These are phyloP conservation scores for Paratrypauchen microcephalus DNA, from an alignment of 2,797 vertebrate species.

Conservation along the genomic window DNA sequence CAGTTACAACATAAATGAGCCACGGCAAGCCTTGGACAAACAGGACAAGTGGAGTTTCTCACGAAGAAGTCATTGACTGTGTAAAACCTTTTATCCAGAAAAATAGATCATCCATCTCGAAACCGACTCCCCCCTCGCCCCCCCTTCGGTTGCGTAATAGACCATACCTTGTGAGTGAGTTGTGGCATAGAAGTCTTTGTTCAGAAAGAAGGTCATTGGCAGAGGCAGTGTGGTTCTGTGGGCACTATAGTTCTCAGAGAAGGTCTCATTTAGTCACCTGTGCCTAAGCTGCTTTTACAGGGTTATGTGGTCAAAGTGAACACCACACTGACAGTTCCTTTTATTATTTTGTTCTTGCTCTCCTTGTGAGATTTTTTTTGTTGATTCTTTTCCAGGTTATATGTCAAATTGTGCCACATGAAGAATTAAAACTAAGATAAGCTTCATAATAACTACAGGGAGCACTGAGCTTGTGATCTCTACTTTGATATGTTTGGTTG, in stretches of 20 bases:
- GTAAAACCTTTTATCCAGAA: slow-evolving; percentile 62
- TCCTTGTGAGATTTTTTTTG: slow-evolving; percentile 62
- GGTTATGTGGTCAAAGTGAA: slow-evolving; percentile 29
- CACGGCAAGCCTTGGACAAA: slow-evolving; percentile 59
- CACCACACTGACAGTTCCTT: slow-evolving; percentile 18
- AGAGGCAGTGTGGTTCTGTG: slow-evolving; percentile 15
- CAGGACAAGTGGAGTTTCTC: slow-evolving; percentile 61
- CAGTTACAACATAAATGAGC: slow-evolving; percentile 60
- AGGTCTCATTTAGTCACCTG: slow-evolving; percentile 29
- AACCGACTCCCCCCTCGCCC: slow-evolving; percentile 40
- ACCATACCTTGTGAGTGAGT: slow-evolving; percentile 73
- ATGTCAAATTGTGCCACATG: slow-evolving; percentile 65
- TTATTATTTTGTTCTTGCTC: slow-evolving; percentile 28
- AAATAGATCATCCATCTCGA: slow-evolving; percentile 59
- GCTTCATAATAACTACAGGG: slow-evolving; percentile 50
- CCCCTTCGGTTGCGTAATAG: slow-evolving; percentile 63
- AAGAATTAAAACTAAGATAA: slow-evolving; percentile 66
- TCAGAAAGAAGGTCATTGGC: slow-evolving; percentile 62
- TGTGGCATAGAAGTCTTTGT: slow-evolving; percentile 64
- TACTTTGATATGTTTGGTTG: slow-evolving; percentile 32
- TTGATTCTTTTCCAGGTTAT: slow-evolving; percentile 68
- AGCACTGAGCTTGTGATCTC: slow-evolving; percentile 34
- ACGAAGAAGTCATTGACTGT: slow-evolving; percentile 63
- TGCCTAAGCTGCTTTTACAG: slow-evolving; percentile 42
- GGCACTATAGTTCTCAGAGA: slow-evolving; percentile 59